A percentile compares a stretch with the other conserved stretches of the same genome.
These are phyloP conservation scores for Daktulosphaira vitifoliae DNA, from an alignment of 1,140 invertebrate genomes.

Conservation along the genomic window DNA sequence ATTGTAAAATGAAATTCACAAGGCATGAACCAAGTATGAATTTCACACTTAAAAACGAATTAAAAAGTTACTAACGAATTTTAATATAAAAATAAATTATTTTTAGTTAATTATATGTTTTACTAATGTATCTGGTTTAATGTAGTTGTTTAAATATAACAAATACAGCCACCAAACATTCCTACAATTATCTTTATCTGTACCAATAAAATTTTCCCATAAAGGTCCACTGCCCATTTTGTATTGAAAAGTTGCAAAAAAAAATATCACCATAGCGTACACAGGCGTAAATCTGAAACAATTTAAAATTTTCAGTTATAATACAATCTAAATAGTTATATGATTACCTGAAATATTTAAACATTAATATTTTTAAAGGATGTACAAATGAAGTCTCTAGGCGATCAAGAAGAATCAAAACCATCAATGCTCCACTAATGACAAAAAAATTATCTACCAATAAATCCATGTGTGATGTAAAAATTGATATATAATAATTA, in stretches of 20 bases:
- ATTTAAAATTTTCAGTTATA: no score
- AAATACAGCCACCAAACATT: constrained; percentile 59
- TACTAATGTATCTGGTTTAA: constrained; percentile 43
- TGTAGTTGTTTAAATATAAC: constrained; percentile 55
- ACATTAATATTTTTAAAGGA: constrained; percentile 35
- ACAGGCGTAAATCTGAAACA: constrained; percentile 48
- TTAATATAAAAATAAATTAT: no score
- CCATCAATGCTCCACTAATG: constrained; percentile 52
- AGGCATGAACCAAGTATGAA: constrained; percentile 65
- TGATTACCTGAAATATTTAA: constrained; percentile 37
- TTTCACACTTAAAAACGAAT: constrained; percentile 56
- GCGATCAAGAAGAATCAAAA: constrained; percentile 50
- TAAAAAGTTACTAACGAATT: no score
- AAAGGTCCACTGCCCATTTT: constrained; percentile 44
- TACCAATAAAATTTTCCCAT: constrained; percentile 45
- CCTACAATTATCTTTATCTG: constrained; percentile 48
- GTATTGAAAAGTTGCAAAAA: constrained; percentile 43
- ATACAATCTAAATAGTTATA: neutral
- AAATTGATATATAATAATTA: no score
- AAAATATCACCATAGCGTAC: constrained; percentile 46
- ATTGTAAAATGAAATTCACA: constrained; percentile 68
- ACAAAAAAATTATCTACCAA: constrained; percentile 50
- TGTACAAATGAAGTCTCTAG: no score
- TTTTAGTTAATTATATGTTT: no score
- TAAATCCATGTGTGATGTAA: no score